Base-by-base conservation (phyloP, 2,888 invertebrate species). In the Scotopteryx bipunctaria region DNA sequence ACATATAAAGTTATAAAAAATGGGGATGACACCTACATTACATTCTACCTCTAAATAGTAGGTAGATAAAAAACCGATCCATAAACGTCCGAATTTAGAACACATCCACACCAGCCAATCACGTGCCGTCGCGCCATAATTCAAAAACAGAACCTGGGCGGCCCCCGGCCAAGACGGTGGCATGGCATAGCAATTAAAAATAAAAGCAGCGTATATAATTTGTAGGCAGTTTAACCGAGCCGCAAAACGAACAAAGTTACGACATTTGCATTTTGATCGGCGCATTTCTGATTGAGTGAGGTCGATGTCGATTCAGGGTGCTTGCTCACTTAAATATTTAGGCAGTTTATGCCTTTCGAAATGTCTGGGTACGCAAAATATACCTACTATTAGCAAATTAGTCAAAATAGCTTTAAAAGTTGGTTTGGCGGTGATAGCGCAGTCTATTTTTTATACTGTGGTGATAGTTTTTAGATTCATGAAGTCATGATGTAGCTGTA, bases 151-250 rank as follows among this genome's bases (percentile, higher is more conserved):
- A 36, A 75, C 66, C 67, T 65, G 59, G 66, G 63, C 66, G 71
- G 79, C 86, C 85, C 72, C 81, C 72, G 84, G 86, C 85, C 66
- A 75, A 83, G 84, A 78, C 85, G 83, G 88, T 86, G 86, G 88
- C 81, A 67, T 86, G 86, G 87, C 80, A 66, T 79, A 77, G 81
- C 85, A 89, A 88, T 89, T 88, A 89, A 88, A 89, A 89, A 89
- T 86, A 86, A 88, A 86, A 81, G 78, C 75, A 72, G 76, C 66
- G 73, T 78, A 74, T 86, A 84, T 88, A 88, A 88, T 88, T 88
- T 87, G 87, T 84, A 81, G 78, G 77, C 81, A 83, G 82, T 81
- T 86, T 83, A 86, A 82, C 73, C 75, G 76, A 69, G 67, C 74
- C 67, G 78, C 73, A 82, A 85, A 83, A 85, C 69, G 73, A 78